phyloP scores from a whole-genome alignment of 2,113 vertebrate genomes.

The Lophochroa leadbeateri region DNA sequence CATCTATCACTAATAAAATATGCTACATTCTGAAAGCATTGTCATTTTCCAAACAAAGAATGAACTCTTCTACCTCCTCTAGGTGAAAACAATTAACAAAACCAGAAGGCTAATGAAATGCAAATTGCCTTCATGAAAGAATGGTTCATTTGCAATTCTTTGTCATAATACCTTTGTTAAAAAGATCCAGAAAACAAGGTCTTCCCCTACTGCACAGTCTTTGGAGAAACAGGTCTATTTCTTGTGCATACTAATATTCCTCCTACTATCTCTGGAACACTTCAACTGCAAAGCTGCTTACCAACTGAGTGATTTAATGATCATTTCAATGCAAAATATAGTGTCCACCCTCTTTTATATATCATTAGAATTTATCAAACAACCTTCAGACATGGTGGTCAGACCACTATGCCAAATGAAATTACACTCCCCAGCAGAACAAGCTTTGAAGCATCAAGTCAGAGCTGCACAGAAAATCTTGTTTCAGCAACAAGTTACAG shows the following conservation, averaged over 20 bases:
- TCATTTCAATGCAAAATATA: background rate
- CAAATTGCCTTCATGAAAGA: constrained; percentile 59
- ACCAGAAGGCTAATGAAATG: constrained; percentile 60
- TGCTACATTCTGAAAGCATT: background rate
- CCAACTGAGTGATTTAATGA: background rate
- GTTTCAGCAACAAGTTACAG: background rate
- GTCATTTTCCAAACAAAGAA: constrained; percentile 56
- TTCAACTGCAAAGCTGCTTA: constrained; percentile 19
- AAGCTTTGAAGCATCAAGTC: background rate
- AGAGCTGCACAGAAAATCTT: background rate
- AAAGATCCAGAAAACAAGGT: constrained; percentile 45
- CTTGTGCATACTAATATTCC: constrained; percentile 45
- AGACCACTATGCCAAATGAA: background rate
- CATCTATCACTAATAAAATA: background rate
- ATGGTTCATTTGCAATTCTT: constrained; percentile 62
- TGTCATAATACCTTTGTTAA: constrained; percentile 52
- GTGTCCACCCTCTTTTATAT: background rate
- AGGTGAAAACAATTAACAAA: constrained; percentile 65
- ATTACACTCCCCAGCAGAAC: background rate
- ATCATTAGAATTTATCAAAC: background rate
- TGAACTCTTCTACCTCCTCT: constrained; percentile 56
- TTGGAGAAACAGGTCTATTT: constrained; percentile 34
- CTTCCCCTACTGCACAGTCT: constrained; percentile 39
- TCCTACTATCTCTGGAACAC: constrained; percentile 25
- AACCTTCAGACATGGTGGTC: background rate